Evolutionary conservation across 2,113 vertebrate species (phyloP).

Genomic region (Onychostruthus taczanowskii): DNA sequence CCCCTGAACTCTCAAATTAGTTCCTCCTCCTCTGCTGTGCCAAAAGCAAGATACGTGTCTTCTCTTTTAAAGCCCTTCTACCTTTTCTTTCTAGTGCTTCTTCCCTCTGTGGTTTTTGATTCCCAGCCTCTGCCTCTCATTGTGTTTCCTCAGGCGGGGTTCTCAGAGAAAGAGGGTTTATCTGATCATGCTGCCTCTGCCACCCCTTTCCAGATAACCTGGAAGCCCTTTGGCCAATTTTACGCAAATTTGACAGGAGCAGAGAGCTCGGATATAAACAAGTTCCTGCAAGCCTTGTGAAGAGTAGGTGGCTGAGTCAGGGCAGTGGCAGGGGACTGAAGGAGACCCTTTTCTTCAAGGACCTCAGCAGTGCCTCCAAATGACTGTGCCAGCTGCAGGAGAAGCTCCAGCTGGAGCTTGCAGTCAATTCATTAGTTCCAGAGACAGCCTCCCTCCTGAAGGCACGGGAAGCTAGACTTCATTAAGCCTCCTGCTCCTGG

Average conservation of each 20-base stretch:
- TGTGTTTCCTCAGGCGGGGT: conserved; percentile 28
- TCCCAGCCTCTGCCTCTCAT: not conserved
- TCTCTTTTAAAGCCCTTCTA: not conserved
- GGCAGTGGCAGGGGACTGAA: not conserved
- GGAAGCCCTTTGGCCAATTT: conserved; percentile 30
- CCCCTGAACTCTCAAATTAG: not conserved
- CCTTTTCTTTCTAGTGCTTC: not conserved
- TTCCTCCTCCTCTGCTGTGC: not conserved
- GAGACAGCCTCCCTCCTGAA: not conserved
- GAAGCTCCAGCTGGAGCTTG: not conserved
- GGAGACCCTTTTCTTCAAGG: not conserved
- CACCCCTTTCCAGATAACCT: not conserved
- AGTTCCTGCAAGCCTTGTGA: not conserved
- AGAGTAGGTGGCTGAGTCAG: not conserved
- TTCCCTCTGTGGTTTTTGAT: not conserved
- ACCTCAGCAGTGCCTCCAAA: not conserved
- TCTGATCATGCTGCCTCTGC: not conserved
- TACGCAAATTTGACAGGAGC: not conserved
- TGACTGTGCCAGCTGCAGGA: not conserved
- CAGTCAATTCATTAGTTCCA: not conserved
- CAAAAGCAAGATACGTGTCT: not conserved
- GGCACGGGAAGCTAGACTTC: not conserved
- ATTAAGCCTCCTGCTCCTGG: not conserved
- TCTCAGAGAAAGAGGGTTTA: not conserved
- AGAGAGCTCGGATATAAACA: not conserved